Conservation (phyloP, 2,888 invertebrate species). For the Harmothoe impar region DNA sequence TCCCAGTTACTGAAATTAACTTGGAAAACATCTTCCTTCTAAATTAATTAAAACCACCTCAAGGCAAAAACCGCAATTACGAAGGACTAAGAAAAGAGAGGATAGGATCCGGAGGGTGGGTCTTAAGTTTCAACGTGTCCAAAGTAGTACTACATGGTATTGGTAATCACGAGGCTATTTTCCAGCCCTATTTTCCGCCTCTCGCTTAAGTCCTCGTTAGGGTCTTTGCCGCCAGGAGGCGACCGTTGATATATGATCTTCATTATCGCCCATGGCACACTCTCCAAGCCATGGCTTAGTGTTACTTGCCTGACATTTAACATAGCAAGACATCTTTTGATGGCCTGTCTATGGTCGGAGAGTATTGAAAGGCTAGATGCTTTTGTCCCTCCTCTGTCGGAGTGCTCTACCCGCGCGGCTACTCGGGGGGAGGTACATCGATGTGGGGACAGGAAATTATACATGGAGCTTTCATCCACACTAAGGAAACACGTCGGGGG, state of each 20-base stretch:
- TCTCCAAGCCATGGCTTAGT: neutral
- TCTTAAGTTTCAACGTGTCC: neutral
- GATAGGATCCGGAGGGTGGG: neutral
- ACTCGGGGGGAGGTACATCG: neutral
- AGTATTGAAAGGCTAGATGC: no score
- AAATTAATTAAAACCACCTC: neutral
- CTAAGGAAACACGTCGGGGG: neutral
- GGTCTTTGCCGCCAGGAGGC: neutral
- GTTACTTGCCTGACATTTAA: no score
- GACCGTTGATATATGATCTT: neutral
- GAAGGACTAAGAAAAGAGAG: neutral
- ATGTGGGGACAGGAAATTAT: slow-evolving; percentile 15
- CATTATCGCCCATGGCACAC: neutral
- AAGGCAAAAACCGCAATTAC: neutral
- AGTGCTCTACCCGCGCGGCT: neutral
- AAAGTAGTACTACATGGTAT: neutral
- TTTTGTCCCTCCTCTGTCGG: neutral
- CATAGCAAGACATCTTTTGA: no score
- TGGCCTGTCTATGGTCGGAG: no score
- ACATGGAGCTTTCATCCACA: neutral
- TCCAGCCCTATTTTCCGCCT: slow-evolving; percentile 11
- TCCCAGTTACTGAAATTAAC: slow-evolving; percentile 6
- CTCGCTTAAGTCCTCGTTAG: slow-evolving; percentile 9
- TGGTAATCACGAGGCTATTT: slow-evolving; percentile 1
- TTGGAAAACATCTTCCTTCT: neutral